Percentiles rank a stretch among this genome's conserved stretches.
Evolutionary conservation across 1,140 invertebrate species (phyloP).

Genomic region (Hypsibius dujardini): DNA sequence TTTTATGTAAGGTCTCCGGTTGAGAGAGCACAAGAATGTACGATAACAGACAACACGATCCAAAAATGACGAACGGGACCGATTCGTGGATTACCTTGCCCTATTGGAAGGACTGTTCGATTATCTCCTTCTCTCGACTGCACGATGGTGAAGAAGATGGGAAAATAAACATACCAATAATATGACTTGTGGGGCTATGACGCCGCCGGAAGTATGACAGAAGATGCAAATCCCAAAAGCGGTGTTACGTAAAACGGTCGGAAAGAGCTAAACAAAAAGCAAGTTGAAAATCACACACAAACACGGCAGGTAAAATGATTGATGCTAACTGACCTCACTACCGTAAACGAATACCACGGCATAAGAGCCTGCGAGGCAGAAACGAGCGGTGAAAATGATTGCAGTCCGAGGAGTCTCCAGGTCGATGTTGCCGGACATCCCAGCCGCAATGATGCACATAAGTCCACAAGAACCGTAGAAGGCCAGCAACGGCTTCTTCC

Average conservation of each 20-base stretch:
- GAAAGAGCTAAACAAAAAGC: neutral
- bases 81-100: neutral
- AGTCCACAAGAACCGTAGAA: neutral
- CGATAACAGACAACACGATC: neutral
- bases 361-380: neutral
- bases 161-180: neutral
- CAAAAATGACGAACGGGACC: neutral
- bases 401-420: neutral
- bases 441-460: neutral
- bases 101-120: neutral
- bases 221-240: constrained; percentile 12
- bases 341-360: constrained; percentile 3
- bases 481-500: neutral
- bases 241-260: constrained; percentile 6
- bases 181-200: neutral
- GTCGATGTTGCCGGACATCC: neutral
- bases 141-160: neutral
- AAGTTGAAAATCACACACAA: too few relatives aligned
- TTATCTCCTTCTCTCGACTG: neutral
- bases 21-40: neutral
- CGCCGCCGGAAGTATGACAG: constrained; percentile 10
- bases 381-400: neutral
- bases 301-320: too few relatives aligned
- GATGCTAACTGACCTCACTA: neutral
- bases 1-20: neutral